Percentiles rank a stretch among this genome's conserved stretches.
Conservation (phyloP, 2,888 invertebrate genomes). For the Agrochola litura region DNA sequence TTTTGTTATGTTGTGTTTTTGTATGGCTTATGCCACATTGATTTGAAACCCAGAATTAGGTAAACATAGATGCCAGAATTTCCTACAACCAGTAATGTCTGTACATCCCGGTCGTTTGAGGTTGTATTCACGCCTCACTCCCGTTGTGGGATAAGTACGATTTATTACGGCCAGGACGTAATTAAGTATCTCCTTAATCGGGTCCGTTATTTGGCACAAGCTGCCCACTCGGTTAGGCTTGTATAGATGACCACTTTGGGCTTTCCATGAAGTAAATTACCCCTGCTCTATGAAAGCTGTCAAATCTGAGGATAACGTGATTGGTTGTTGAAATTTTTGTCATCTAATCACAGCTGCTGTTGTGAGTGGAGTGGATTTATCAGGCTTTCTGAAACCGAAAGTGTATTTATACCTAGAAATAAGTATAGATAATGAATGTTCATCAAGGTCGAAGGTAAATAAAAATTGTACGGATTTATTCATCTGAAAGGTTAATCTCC, state of each 20-base stretch:
- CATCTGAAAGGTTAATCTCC: conserved; percentile 13
- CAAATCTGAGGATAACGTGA: background rate
- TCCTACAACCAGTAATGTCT: background rate
- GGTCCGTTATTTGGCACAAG: conserved; percentile 48
- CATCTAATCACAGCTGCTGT: background rate
- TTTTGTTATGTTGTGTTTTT: background rate
- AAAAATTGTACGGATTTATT: background rate
- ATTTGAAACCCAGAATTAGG: background rate
- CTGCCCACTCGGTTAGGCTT: conserved; percentile 32
- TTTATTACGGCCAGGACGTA: conserved; percentile 48
- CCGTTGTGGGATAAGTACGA: conserved; percentile 56
- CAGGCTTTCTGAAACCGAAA: background rate
- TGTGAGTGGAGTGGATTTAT: background rate
- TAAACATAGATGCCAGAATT: background rate
- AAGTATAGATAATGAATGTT: background rate
- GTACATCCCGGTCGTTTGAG: conserved; percentile 28
- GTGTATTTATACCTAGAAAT: too few relatives aligned
- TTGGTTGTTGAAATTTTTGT: background rate
- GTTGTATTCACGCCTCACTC: conserved; percentile 55
- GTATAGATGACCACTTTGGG: conserved; percentile 26
- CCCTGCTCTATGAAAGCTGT: conserved; percentile 2
- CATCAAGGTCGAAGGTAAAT: background rate
- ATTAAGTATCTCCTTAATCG: conserved; percentile 58
- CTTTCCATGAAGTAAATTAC: conserved; percentile 25
- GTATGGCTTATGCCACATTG: too few relatives aligned